Evolutionary conservation across 1,140 invertebrate species (phyloP).

Genomic region (Radopholus similis): DNA sequence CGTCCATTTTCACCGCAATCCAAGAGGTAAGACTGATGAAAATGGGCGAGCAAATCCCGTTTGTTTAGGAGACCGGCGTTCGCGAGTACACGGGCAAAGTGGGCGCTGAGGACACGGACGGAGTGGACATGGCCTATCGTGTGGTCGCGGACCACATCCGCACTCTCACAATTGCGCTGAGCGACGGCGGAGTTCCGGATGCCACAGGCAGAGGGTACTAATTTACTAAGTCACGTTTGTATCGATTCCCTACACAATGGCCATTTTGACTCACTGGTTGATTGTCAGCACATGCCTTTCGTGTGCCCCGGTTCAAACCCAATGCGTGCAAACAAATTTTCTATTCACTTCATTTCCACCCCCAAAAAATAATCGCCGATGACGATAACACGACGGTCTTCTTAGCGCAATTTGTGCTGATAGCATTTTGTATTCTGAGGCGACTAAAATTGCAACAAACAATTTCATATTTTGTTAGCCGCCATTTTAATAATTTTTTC

Average conservation of each 20-base stretch:
- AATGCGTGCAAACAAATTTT: too few species aligned
- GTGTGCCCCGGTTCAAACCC: too few species aligned
- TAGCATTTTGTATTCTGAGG: not conserved
- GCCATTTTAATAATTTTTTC: constrained; percentile 53
- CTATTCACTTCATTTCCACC: too few species aligned
- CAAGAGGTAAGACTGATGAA: constrained; percentile 66
- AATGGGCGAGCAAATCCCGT: not conserved
- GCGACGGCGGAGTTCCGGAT: constrained; percentile 71
- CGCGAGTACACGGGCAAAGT: constrained; percentile 81
- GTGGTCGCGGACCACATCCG: constrained; percentile 95
- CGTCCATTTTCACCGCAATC: constrained; percentile 90
- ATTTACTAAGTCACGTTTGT: too few species aligned
- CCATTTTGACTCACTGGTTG: not conserved
- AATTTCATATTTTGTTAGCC: constrained; percentile 79
- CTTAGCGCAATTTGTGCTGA: not conserved
- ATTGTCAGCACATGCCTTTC: not conserved
- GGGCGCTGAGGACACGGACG: constrained; percentile 82
- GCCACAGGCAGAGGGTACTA: constrained; percentile 12
- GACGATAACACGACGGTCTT: constrained; percentile 2
- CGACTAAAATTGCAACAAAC: not conserved
- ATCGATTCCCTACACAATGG: too few species aligned
- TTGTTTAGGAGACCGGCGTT: constrained; percentile 71
- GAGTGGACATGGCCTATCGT: constrained; percentile 97
- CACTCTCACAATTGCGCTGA: constrained; percentile 89
- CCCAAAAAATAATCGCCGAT: too few species aligned